Percentiles rank a stretch among this genome's conserved stretches.
Evolutionary conservation across 2,888 invertebrate genomes (phyloP).

Genomic region (Tipula helvola): DNA sequence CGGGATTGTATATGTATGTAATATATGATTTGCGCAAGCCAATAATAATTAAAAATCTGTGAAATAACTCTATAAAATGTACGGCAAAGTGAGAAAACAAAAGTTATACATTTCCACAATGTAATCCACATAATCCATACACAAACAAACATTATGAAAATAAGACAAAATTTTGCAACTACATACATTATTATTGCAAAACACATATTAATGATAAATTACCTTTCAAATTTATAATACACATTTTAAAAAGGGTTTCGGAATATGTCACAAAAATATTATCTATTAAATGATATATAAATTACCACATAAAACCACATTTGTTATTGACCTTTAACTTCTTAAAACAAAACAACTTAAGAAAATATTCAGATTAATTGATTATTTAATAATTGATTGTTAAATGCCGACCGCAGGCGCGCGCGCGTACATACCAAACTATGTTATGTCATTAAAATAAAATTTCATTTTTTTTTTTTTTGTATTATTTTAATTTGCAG

Average conservation of each 20-base stretch:
- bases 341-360: background rate
- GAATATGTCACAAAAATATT: background rate
- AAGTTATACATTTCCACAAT: background rate
- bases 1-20: background rate
- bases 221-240: background rate
- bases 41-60: background rate
- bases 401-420: background rate
- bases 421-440: background rate
- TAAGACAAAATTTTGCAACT: background rate
- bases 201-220: background rate
- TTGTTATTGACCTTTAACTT: slow-evolving; percentile 8
- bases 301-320: background rate
- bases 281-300: background rate
- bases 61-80: background rate
- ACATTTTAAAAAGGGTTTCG: background rate
- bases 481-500: slow-evolving; percentile 35
- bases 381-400: background rate
- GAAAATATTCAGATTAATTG: background rate
- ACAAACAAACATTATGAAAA: background rate
- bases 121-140: background rate
- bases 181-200: background rate
- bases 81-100: background rate
- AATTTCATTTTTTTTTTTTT: slow-evolving; percentile 8
- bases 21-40: background rate
- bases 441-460: background rate